These are phyloP conservation scores for Malacoctenus gilli DNA, from an alignment of 2,797 vertebrate species.

Conservation along the genomic window DNA sequence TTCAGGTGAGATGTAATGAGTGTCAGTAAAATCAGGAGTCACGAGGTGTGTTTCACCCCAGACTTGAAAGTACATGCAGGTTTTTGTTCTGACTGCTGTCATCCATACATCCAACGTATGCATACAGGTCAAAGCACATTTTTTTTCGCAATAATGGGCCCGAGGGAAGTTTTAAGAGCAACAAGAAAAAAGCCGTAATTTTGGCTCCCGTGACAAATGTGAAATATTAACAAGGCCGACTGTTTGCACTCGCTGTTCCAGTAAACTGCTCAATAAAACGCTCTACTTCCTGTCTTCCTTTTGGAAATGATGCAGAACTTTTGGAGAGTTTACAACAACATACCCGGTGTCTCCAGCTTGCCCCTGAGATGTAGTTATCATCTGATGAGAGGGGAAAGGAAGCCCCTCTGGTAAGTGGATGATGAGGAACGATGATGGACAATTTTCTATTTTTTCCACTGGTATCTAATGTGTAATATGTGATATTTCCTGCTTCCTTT, in stretches of 20 bases:
- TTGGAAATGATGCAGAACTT: constrained; percentile 84
- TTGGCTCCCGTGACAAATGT: constrained; percentile 1
- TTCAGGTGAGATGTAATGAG: constrained; percentile 87
- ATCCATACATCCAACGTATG: neutral
- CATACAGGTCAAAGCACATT: neutral
- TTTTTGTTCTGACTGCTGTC: neutral
- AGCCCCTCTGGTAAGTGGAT: constrained; percentile 88
- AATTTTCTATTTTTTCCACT: neutral
- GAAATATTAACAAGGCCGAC: constrained; percentile 28
- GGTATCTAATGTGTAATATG: neutral
- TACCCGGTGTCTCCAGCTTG: constrained; percentile 88
- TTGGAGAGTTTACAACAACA: constrained; percentile 98
- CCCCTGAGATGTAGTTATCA: constrained; percentile 93
- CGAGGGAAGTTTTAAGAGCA: neutral
- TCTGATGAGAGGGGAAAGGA: constrained; percentile 93
- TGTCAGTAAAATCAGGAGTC: too few species aligned
- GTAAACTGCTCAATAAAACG: constrained; percentile 34
- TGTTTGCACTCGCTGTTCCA: constrained; percentile 5
- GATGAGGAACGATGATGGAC: neutral
- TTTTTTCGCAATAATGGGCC: neutral
- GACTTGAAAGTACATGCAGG: neutral
- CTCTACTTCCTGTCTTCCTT: constrained; percentile 34
- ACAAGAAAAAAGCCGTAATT: constrained; percentile 5
- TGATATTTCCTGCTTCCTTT: constrained; percentile 9
- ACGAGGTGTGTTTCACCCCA: neutral